Evolutionary conservation across 2,113 vertebrate genomes (phyloP), one percentile per base, ranked within the genome.

Genomic region (Rhynchopsitta pachyrhyncha): DNA sequence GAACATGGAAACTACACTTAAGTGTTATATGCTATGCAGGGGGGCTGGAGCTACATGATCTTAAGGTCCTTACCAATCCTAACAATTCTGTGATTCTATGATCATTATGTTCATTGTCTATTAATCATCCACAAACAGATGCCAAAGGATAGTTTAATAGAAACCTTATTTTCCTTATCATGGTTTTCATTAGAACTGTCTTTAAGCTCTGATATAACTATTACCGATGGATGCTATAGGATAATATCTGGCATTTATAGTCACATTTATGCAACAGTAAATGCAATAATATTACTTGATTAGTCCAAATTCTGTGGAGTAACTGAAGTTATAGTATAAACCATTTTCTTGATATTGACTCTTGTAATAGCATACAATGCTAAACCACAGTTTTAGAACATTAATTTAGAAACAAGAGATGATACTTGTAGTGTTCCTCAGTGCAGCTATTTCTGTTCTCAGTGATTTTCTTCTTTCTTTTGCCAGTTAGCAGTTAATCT

Each of bases 261-360:
- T 88, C 63, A 95, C 59, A 88, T 87, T 93, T 96, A 85, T 88
- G 44, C 69, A 82, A 87, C 27, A 93, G 23, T 78, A 96, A 97
- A 92, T 83, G 60, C 50, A 96, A 76, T 60, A 76, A 76, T 49
- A 73, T 37, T 85, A 35, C 57, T 74, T 96, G 85, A 94, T 93
- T 94, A 80, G 44, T 88, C 22, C 44, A 91, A 93, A 82, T 67
- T 86, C 64, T 93, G 24, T 87, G 52, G 82, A 93, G 11, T 90
- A 92, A 97, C 66, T 81, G n/a, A 66, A 92, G 77, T 87, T 95
- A 93, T 42, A 78, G 44, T 84, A 96, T 87, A 93, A 97, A 78
- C 10, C 1, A 0, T 93, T 96, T 92, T 79, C 50, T 94, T 97
- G 49, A 81, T 85, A 89, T 66, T 88, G 79, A 57, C 12, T 42